Evolutionary conservation across 2,888 invertebrate genomes (phyloP).

Genomic region (Hypomecis atomaria): DNA sequence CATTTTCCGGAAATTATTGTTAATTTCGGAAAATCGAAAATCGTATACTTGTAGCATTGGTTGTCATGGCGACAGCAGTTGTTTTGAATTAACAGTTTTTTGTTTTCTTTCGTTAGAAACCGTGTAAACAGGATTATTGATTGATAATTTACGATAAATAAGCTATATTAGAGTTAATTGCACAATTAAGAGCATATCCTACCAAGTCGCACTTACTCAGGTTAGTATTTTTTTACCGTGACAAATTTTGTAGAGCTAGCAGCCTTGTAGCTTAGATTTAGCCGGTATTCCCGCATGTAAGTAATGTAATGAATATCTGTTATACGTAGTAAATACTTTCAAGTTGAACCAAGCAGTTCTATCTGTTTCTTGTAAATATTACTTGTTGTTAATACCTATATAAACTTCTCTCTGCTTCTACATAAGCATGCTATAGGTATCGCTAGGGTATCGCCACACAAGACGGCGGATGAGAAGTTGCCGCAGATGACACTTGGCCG

Average conservation of each 20-base stretch:
- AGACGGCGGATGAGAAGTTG: no score
- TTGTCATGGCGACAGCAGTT: slow-evolving; percentile 10
- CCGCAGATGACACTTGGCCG: no score
- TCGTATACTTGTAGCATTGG: neutral
- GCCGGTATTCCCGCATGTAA: neutral
- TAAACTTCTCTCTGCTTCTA: no score
- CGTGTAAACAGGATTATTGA: slow-evolving; percentile 10
- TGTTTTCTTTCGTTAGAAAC: slow-evolving; percentile 6
- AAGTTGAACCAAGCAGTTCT: no score
- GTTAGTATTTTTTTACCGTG: neutral
- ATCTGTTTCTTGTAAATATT: no score
- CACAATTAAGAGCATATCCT: neutral
- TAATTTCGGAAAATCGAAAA: neutral
- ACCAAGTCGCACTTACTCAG: neutral
- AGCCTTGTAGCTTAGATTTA: neutral
- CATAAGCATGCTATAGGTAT: no score
- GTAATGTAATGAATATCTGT: no score
- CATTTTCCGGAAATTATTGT: no score
- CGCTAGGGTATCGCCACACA: no score
- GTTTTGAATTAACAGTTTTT: neutral
- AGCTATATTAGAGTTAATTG: neutral
- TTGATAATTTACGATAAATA: neutral
- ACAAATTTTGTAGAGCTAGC: neutral
- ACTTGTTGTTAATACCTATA: no score
- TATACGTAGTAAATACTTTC: no score